A percentile compares a stretch with the other conserved stretches of the same genome.
Conservation (phyloP, 1,140 invertebrate genomes). For the Stenopsyche tienmushanensis region DNA sequence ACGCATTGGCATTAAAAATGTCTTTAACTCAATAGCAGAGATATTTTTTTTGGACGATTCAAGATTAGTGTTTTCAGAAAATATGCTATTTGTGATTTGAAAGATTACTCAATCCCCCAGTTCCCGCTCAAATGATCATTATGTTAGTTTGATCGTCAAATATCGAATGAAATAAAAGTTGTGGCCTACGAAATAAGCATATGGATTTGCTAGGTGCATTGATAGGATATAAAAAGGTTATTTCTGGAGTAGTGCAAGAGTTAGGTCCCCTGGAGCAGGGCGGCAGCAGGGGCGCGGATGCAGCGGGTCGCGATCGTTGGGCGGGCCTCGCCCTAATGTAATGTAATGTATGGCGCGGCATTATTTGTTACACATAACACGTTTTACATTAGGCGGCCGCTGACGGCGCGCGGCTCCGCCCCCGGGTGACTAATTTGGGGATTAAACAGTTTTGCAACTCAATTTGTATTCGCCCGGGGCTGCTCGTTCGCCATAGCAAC, state of each 20-base stretch:
- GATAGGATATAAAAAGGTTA: not conserved
- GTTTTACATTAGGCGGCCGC: slow-evolving; percentile 41
- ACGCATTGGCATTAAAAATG: too few relatives aligned
- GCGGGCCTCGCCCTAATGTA: slow-evolving; percentile 15
- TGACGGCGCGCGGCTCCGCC: slow-evolving; percentile 30
- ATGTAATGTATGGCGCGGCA: slow-evolving; percentile 31
- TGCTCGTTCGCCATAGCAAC: slow-evolving; percentile 31
- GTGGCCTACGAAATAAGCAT: not conserved
- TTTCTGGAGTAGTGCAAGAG: too few relatives aligned
- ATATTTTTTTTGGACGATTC: too few relatives aligned
- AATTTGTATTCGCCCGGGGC: slow-evolving; percentile 41
- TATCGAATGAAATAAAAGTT: too few relatives aligned
- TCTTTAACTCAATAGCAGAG: too few relatives aligned
- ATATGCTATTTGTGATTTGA: too few relatives aligned
- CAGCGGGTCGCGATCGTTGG: slow-evolving; percentile 18
- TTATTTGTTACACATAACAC: slow-evolving; percentile 43
- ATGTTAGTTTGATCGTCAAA: too few relatives aligned
- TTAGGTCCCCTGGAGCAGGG: not conserved
- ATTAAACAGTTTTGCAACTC: slow-evolving; percentile 43
- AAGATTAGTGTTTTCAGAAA: too few relatives aligned
- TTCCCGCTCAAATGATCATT: too few relatives aligned
- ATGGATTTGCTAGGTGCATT: not conserved
- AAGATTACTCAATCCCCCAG: too few relatives aligned
- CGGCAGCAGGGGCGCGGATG: slow-evolving; percentile 14
- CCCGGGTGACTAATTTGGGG: slow-evolving; percentile 41